Evolutionary conservation across 2,113 vertebrate genomes (phyloP), one percentile per base, ranked within the genome.

Genomic region (Ceyx margarethae): DNA sequence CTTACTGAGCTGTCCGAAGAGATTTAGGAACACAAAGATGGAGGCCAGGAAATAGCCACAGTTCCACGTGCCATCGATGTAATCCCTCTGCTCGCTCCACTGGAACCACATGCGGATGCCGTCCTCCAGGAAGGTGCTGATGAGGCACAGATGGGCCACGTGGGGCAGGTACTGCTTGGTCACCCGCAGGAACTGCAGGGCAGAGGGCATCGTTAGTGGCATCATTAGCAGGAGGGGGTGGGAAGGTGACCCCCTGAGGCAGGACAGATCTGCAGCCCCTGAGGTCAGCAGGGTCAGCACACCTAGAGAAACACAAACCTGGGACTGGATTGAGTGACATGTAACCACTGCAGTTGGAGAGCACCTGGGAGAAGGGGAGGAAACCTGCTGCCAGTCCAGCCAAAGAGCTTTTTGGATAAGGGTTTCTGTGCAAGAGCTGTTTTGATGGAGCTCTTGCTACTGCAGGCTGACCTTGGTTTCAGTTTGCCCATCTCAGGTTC

Each of bases 91-190:
- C 76, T 99, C 99, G 0, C 98, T 97, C 99, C 99, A 99, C 98
- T 99, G 99, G 97, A 99, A 98, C 99, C 99, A 99, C 99, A 99
- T 99, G 88, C 99, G 98, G 93, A 99, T 98, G 85, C 99, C 99
- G 4, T 99, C 99, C 96, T 99, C 99, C 95, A 99, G 98, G 97
- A 99, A 99, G 89, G 99, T 99, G 97, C 99, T 99, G 98, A 99
- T 99, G 13, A 99, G 98, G 97, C 99, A 99, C 26, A 99, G 98
- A 10, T 98, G 98, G 0, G 99, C 99, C 97, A 99, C 95, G 50
- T 99, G 99, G 5, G 99, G 99, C 43, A 99, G 98, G 97, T 99
- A 99, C 97, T 99, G 99, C 97, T 99, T 99, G 0, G 99, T 99
- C 96, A 99, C 97, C n/a, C 99, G 97, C 89, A 99, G 97, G 96